Conservation (phyloP, 2,113 vertebrate species). For the Noctilio leporinus region DNA sequence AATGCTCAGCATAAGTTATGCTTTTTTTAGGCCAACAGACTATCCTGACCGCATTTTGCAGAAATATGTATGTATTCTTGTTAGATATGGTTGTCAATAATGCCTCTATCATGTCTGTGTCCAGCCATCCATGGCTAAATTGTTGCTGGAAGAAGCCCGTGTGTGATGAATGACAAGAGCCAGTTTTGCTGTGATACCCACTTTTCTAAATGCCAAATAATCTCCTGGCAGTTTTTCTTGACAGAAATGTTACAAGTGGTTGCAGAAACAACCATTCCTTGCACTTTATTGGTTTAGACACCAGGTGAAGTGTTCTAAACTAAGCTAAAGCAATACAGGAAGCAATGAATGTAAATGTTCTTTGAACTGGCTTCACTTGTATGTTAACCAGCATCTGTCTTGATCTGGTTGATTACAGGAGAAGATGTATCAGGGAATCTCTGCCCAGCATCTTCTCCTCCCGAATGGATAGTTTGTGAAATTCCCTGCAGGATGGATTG, state of each 20-base stretch:
- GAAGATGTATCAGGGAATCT: slow-evolving; percentile 77
- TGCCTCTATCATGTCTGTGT: neutral
- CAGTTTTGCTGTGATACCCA: neutral
- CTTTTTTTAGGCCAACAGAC: neutral
- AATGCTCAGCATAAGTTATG: neutral
- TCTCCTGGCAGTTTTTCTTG: neutral
- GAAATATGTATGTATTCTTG: neutral
- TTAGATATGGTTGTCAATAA: neutral
- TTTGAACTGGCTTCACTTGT: neutral
- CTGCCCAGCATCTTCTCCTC: slow-evolving; percentile 80
- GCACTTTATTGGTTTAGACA: neutral
- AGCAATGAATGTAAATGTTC: neutral
- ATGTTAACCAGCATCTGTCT: neutral
- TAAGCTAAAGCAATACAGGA: neutral
- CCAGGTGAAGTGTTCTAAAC: neutral
- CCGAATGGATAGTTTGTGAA: slow-evolving; percentile 80
- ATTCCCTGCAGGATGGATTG: slow-evolving; percentile 90
- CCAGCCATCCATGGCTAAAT: neutral
- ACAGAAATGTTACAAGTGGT: neutral
- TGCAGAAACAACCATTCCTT: neutral
- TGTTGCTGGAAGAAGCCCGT: neutral
- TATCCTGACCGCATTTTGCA: neutral
- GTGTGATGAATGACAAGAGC: neutral
- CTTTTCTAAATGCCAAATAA: slow-evolving; percentile 15
- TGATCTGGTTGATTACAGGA: slow-evolving; percentile 77